phyloP scores from a whole-genome alignment of 2,113 vertebrate species.

The Cheirogaleus medius region DNA sequence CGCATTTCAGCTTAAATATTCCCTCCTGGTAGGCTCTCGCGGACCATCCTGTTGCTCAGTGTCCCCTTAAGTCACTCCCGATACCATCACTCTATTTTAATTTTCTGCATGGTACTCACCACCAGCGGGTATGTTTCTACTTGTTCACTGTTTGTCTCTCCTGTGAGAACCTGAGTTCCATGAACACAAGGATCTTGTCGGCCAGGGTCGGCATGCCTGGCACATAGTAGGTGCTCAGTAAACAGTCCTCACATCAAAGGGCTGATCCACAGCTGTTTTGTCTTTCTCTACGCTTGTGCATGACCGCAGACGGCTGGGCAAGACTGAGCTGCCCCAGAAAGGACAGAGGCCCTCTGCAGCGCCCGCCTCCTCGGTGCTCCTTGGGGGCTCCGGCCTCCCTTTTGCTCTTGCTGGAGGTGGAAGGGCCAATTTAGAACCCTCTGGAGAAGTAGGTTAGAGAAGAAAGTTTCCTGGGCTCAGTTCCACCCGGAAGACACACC shows the following conservation, averaged over 20 bases:
- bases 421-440: not conserved
- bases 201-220: fast-evolving
- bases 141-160: not conserved
- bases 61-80: not conserved
- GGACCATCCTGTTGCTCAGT: not conserved
- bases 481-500: not conserved
- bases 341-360: not conserved
- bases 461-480: not conserved
- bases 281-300: not conserved
- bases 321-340: not conserved
- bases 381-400: not conserved
- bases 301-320: not conserved
- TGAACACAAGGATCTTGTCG: not conserved
- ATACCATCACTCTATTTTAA: not conserved
- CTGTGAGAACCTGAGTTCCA: fast-evolving
- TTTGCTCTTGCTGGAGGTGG: too few species aligned
- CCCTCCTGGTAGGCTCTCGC: not conserved
- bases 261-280: not conserved
- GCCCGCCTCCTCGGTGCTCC: not conserved
- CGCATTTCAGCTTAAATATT: not conserved
- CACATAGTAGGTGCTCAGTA: not conserved
- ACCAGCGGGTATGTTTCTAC: not conserved
- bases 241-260: not conserved
- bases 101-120: not conserved
- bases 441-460: not conserved